Evolutionary conservation across 1,140 invertebrate species (phyloP), one percentile per base, ranked within the genome.

Genomic region (Himalopsyche phryganea): DNA sequence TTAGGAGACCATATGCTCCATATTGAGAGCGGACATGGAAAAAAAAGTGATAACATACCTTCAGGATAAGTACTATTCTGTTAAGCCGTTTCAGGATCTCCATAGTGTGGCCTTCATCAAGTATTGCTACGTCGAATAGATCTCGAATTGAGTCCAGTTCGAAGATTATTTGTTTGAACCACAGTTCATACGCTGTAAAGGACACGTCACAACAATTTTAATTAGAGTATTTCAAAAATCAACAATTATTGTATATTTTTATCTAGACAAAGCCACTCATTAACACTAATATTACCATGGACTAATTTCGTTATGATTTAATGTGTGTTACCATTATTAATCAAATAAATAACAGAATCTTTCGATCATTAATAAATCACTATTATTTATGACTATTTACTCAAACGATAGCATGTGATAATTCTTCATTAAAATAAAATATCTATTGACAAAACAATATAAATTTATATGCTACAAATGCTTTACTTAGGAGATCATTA

Each of bases 141-240:
- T 81, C 74, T 47, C 94, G 75, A 6, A 99, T 89, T 0, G 94
- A 97, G 69, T 98, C 96, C 52, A 99, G 77, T 69, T 99, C 97
- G 70, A 87, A 98, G 50, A 99, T 90, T 35, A 99, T 97, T 80
- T 99, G 96, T 74, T 98, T 98, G 80, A 99, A 99, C 97, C 97
- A 99, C 11, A 99, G 78, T 73, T 99, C 97, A 74, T 98, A 98
- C 0, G 95, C 96, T 98, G 40, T n/a, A 52, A 42, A n/a, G n/a
- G n/a, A n/a, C n/a, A n/a, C n/a, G n/a, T 10, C 1, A 19, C n/a
- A 50, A 19, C 17, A 19, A 40, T 6, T 15, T 6, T 35, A 35
- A 7, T 35, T 6, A 7, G 33, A 35, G 33, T 7, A 35, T 35
- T 7, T 6, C n/a, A 35, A 6, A 35, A 35, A 35, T 7, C 33